phyloP scores from a whole-genome alignment of 2,888 invertebrate species.

The Dicranocentrus wangi region DNA sequence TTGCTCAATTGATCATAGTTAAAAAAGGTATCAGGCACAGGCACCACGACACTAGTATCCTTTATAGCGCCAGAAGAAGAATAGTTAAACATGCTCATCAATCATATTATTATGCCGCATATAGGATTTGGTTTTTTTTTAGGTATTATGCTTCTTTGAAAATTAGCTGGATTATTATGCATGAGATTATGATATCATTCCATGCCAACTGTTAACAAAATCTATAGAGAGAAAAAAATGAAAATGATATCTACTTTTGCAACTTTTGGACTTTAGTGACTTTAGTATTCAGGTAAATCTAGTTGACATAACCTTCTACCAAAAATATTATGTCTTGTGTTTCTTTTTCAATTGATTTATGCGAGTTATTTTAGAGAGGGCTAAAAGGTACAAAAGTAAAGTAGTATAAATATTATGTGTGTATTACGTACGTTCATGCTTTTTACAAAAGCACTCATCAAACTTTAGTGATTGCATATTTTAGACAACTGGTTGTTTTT shows the following conservation, averaged over 20 bases:
- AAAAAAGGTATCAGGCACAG: no score
- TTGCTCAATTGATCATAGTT: no score
- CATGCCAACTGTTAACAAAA: no score
- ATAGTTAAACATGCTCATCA: no score
- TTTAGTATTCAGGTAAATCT: not conserved
- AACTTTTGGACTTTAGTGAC: slow-evolving; percentile 16
- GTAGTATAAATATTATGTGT: slow-evolving; percentile 23
- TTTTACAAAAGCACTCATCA: not conserved
- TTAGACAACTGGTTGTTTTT: not conserved
- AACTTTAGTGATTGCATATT: not conserved
- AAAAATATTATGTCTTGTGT: slow-evolving; percentile 52
- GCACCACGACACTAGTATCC: no score
- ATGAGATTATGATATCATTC: no score
- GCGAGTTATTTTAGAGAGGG: slow-evolving; percentile 11
- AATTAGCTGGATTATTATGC: no score
- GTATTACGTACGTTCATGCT: not conserved
- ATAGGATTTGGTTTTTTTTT: no score
- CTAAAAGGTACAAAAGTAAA: slow-evolving; percentile 51
- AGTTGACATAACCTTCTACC: slow-evolving; percentile 20
- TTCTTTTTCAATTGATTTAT: slow-evolving; percentile 26
- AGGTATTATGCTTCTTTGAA: no score
- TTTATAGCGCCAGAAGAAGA: no score
- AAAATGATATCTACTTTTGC: not conserved
- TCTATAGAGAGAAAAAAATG: not conserved
- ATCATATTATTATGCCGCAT: no score